These are phyloP conservation scores for Phytoseiulus persimilis DNA, from an alignment of 2,888 invertebrate species.

Conservation along the genomic window DNA sequence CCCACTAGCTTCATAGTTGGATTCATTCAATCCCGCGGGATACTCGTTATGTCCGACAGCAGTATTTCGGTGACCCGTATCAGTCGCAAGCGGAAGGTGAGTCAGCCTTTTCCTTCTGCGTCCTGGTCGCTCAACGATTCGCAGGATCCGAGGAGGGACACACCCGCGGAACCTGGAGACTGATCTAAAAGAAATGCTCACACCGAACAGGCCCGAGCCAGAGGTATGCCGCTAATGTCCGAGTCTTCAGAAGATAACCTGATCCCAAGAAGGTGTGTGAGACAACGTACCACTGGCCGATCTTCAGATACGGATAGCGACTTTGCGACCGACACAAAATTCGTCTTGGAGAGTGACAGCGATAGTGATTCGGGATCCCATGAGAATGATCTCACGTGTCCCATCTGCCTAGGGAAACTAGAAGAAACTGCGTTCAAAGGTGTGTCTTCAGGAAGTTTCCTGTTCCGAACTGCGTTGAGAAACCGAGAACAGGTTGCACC, in stretches of 20 bases:
- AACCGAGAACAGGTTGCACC: too few species aligned
- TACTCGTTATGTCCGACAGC: neutral
- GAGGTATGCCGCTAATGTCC: too few species aligned
- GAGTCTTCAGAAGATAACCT: too few species aligned
- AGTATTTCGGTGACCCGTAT: neutral
- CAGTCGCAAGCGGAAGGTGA: neutral
- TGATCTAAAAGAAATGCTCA: too few species aligned
- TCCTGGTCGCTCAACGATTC: neutral
- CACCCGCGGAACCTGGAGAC: too few species aligned
- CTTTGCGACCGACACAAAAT: neutral
- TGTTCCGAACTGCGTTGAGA: too few species aligned
- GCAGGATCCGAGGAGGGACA: too few species aligned
- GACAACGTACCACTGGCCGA: neutral
- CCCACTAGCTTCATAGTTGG: too few species aligned
- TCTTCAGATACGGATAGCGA: neutral
- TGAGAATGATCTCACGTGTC: neutral
- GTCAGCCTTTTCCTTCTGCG: neutral
- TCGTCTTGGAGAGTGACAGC: neutral
- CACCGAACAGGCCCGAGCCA: too few species aligned
- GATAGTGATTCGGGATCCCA: neutral
- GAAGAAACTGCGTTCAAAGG: neutral
- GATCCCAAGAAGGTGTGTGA: too few species aligned
- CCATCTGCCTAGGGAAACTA: conserved; percentile 6
- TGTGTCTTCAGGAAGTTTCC: neutral
- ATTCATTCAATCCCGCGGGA: neutral